Conservation (phyloP, 2,888 invertebrate species). For the Himalopsyche tibetana region DNA sequence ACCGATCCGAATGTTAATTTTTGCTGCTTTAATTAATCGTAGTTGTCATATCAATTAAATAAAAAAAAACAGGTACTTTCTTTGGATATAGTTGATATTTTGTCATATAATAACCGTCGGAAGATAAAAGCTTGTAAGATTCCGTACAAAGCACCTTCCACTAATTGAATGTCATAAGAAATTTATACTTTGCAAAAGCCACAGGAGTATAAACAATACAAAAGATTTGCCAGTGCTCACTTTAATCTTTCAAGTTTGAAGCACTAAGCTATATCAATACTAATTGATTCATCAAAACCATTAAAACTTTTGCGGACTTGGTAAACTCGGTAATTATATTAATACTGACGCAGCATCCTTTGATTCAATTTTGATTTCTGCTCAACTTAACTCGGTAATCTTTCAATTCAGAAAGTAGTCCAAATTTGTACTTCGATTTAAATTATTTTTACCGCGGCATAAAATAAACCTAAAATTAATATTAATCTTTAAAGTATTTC, state of each 20-base stretch:
- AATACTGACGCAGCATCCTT: conserved; percentile 60
- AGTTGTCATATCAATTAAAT: no score
- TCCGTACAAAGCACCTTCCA: background rate
- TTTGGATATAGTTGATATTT: no score
- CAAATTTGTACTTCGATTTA: conserved; percentile 5
- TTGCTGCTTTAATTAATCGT: no score
- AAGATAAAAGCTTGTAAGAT: conserved; percentile 16
- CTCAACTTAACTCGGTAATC: conserved; percentile 55
- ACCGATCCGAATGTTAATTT: no score
- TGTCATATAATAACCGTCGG: background rate
- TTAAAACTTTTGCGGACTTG: conserved; percentile 61
- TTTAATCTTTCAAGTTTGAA: conserved; percentile 37
- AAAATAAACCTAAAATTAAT: no score
- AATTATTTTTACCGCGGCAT: no score
- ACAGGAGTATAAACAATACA: conserved; percentile 3
- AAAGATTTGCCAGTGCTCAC: conserved; percentile 18
- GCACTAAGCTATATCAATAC: conserved; percentile 48
- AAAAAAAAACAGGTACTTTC: no score
- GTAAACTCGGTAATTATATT: conserved; percentile 63
- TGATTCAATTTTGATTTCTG: conserved; percentile 64
- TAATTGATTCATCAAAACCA: conserved; percentile 65
- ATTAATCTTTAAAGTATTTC: no score
- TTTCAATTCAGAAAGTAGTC: conserved; percentile 47
- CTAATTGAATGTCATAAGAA: conserved; percentile 40
- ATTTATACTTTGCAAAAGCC: conserved; percentile 27